Evolutionary conservation across 2,797 vertebrate genomes (phyloP), one percentile per base, ranked within the genome.

Genomic region (Gymnoscopelus braueri): DNA sequence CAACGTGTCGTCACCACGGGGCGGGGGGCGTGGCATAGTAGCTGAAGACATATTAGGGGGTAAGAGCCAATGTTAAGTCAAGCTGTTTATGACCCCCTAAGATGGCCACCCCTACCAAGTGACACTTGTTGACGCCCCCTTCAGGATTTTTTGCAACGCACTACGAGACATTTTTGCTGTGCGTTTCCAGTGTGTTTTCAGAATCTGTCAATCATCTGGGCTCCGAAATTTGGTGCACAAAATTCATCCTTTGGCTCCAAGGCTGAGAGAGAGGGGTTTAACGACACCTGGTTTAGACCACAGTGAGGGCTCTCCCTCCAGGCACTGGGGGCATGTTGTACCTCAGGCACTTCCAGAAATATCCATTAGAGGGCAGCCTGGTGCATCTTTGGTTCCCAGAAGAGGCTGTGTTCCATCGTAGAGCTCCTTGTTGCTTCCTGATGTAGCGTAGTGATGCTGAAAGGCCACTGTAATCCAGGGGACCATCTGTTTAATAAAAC

Each of bases 331-430:
- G 96, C 97, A 99, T 96, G 39, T 86, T 88, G 74, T 95, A 98
- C 61, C 93, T 90, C 44, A 99, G 79, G 0, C 90, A 89, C 75
- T 97, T 98, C 97, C 97, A 99, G 84, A 98, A 98, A 52, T 71
- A 93, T 67, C 91, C 91, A 60, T 92, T 91, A 19, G 69, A 66
- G 44, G 14, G 0, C 1, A 68, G 2, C 5, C 15, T 63, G 3
- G 3, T 63, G 39, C 64, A 72, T 79, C 13, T 87, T 57, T 54
- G 67, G 62, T 70, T 87, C 82, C 0, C 74, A 73, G n/a, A 71
- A 74, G 69, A 91, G 67, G 65, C 2, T 1, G 86, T 81, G 49
- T 87, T 95, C 88, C 94, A 95, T 89, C 89, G 93, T 55, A 98
- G 85, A 10, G 87, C 89, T 24, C 97, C 96, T 0, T 96, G 91